Base-by-base conservation (phyloP, 1,140 invertebrate genomes). In the Caenorhabditis remanei region DNA sequence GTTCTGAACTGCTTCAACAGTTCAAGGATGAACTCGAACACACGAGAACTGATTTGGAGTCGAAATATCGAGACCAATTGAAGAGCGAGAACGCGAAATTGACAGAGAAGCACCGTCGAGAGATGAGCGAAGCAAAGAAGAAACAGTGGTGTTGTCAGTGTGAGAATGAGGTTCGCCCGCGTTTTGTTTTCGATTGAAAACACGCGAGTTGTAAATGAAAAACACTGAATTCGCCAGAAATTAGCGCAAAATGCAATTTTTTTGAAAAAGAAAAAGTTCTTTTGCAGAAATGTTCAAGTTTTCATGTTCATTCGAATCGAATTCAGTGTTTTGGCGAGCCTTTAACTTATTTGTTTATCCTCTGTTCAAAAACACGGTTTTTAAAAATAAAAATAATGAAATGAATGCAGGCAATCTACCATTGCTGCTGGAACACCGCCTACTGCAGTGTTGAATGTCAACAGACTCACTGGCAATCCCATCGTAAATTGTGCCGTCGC, bases 361-460 rank as follows among this genome's bases (percentile, higher is more conserved):
- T 32, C 32, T 32, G 32, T 32, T 32, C 14, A 14, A 58, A 58
- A 21, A 58, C 19, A 7, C 19, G 6, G 7, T 32, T 32, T 32
- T 21, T 19, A 6, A 13, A 32, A 8, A 13, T 32, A 2, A 9
- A 32, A 9, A 21, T 84, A 32, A 32, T 21, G 8, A 11, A 63
- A 8, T 8, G 4, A 32, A 32, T 63, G 24, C 96, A 96, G 92
- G 96, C 96, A 0, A 96, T 96, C 91, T 97, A 96, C 90, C 96
- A 96, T 92, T 97, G 96, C 92, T 97, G 96, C 92, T 97, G 96
- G 95, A 96, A 96, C 90, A 96, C 96, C 1, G 95, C 96, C 1
- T 96, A 96, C 24, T 63, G 61, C 32, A 63, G 61, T 32, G 24
- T 63, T 8, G 61, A 63, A 13, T 63, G 61, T 24, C 61, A 63